Evolutionary conservation across 2,113 vertebrate genomes (phyloP).

Genomic region (Cephalopholis sonnerati): DNA sequence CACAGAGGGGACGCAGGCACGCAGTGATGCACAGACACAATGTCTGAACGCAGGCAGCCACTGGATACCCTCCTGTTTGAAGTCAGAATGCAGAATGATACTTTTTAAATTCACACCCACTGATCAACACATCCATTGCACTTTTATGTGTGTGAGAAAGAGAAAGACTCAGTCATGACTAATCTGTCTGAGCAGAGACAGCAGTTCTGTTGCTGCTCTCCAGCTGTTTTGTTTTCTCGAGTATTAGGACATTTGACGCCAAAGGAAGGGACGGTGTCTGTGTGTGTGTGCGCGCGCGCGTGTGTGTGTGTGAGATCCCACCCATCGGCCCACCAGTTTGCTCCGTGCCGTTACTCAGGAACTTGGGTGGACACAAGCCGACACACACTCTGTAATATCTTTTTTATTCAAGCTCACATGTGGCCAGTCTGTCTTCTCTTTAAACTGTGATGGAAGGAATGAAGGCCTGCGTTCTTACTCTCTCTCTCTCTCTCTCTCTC

Average conservation of each 20-base stretch:
- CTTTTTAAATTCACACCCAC: slow-evolving; percentile 8
- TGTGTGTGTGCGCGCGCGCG: slow-evolving; percentile 14
- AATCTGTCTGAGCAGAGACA: slow-evolving; percentile 60
- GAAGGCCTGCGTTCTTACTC: slow-evolving; percentile 53
- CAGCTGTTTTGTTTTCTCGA: slow-evolving; percentile 60
- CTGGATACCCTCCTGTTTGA: background rate
- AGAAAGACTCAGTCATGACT: slow-evolving; percentile 60
- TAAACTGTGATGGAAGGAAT: slow-evolving; percentile 72
- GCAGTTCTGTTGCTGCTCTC: slow-evolving; percentile 45
- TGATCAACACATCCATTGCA: slow-evolving; percentile 17
- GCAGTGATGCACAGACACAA: background rate
- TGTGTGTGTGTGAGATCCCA: slow-evolving; percentile 29
- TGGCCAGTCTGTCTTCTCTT: slow-evolving; percentile 36
- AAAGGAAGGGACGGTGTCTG: slow-evolving; percentile 31
- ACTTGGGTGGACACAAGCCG: slow-evolving; percentile 31
- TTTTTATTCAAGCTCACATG: slow-evolving; percentile 71
- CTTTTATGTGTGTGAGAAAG: slow-evolving; percentile 29
- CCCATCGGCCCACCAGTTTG: slow-evolving; percentile 32
- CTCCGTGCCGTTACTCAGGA: slow-evolving; percentile 50
- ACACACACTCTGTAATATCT: slow-evolving; percentile 41
- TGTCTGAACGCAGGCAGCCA: background rate
- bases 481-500: slow-evolving; percentile 5
- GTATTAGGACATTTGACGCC: slow-evolving; percentile 38
- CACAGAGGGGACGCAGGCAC: background rate
- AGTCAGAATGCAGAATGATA: background rate